Evolutionary conservation across 1,140 invertebrate genomes (phyloP), one percentile per base, ranked within the genome.

Genomic region (Sinella curviseta): DNA sequence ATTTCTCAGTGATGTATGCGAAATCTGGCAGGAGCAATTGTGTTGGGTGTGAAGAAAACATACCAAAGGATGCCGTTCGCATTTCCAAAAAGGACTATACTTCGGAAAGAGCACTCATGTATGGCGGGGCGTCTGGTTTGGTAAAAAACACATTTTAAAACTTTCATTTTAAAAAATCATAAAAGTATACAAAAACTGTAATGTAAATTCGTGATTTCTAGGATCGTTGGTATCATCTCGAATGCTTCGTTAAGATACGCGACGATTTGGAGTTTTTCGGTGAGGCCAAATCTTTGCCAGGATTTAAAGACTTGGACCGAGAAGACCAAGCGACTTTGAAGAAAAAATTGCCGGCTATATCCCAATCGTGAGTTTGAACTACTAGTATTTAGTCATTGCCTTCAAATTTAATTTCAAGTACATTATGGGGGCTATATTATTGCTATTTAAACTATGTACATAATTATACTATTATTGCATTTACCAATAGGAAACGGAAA

Each of bases 81-180:
- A 89, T 98, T 79, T 91, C 92, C 8, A 97, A 96, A 87, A 94
- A 93, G 84, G 95, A 96, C 84, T 97, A 89, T 88, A 93, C 96
- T 76, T 93, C 91, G 80, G 93, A 95, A 82, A 88, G 93, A 60
- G 94, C 92, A 0, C 90, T 89, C 83, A 92, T 91, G 86, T 96
- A 92, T 88, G 95, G 95, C 20, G 39, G 39, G 36, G 74, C 33
- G 39, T 12, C 35, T 39, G 93, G 93, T 0, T 88, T 93, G 82
- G 79, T 80, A 70, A 60, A 3, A 17, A n/a, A 60, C 24, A 14
- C 12, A 17, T 60, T 60, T 60, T 60, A 60, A 14, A n/a, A n/a
- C 12, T 60, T 60, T 60, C 24, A 24, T 26, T 60, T n/a, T 3
- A 60, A 60, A 8, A 4, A 48, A 8, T 4, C 39, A 8, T 48